Base-by-base conservation (phyloP, 2,797 vertebrate genomes). In the Borostomias antarcticus region DNA sequence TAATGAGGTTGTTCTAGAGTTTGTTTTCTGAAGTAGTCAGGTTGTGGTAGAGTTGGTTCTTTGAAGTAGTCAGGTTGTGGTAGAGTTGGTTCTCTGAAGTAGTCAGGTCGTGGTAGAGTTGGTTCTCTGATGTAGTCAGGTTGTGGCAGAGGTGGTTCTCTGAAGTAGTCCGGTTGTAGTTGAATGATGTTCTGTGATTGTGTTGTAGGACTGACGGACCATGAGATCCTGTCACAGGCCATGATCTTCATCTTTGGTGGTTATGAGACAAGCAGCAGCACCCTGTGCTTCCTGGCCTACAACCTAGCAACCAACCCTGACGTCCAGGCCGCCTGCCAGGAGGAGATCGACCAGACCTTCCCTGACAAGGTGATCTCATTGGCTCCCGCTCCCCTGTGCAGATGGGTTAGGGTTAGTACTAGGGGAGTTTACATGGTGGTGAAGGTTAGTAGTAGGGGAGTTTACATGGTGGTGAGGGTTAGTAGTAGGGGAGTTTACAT, bases 171-270 rank as follows among this genome's bases (percentile, higher is more conserved):
- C n/a, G n/a, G n/a, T n/a, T n/a, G n/a, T n/a, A n/a, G n/a, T n/a
- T n/a, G n/a, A n/a, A 23, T 28, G 0, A 5, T 32, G 15, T 15
- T 2, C n/a, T 72, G 15, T 51, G 2, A 70, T 33, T 70, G 5
- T 68, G 11, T 84, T 72, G 11, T 77, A 95, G 93, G 86, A 23
- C 79, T 95, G 75, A 93, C 77, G 2, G 92, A 94, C 80, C 65
- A 84, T 2, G 93, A 95, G 82, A 85, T 95, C 70, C 80, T 93
- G 37, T 84, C 92, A 17, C 93, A 95, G 75, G 80, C 91, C 26
- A 67, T 92, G 80, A 71, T 84, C 28, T 94, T 93, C 69, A 87
- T 94, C 64, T 87, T 93, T 64, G 93, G 87, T 32, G 93, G 91
- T 10, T 94, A 91, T 33, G 93, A 93, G 76, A 92, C 92, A 45